phyloP scores from a whole-genome alignment of 2,113 vertebrate genomes.

The Arvicanthis niloticus region DNA sequence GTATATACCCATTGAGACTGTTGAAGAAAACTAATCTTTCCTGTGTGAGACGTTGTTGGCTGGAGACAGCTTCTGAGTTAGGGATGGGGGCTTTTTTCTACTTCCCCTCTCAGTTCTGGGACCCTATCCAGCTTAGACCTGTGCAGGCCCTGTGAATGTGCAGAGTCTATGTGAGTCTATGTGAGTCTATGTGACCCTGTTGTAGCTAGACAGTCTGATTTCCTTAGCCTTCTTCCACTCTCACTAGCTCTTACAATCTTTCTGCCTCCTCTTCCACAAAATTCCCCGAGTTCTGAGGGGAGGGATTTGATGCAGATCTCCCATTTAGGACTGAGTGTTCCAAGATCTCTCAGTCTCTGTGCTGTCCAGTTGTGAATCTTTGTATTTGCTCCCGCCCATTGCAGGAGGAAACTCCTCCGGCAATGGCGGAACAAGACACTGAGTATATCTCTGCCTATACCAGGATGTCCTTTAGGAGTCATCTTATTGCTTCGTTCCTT shows the following conservation, averaged over 20 bases:
- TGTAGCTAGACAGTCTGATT: neutral
- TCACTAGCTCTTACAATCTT: neutral
- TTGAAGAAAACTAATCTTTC: neutral
- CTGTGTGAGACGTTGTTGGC: neutral
- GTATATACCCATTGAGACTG: neutral
- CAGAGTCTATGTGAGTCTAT: neutral
- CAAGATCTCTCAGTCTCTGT: neutral
- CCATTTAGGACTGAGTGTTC: neutral
- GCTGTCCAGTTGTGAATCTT: neutral
- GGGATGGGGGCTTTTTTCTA: neutral
- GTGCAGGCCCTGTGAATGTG: neutral
- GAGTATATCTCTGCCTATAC: neutral
- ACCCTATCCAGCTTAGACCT: neutral
- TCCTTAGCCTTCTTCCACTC: neutral
- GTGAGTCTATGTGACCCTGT: neutral
- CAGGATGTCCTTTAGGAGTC: neutral
- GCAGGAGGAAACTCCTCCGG: neutral
- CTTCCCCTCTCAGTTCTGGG: neutral
- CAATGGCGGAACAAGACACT: neutral
- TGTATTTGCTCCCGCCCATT: neutral
- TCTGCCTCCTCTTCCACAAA: neutral
- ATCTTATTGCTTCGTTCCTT: neutral
- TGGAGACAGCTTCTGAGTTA: neutral
- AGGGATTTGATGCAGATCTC: neutral
- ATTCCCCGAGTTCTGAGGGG: neutral